Percentiles rank a stretch among this genome's conserved stretches.
Conservation (phyloP, 2,797 vertebrate species). For the Phataginus tetradactyla region DNA sequence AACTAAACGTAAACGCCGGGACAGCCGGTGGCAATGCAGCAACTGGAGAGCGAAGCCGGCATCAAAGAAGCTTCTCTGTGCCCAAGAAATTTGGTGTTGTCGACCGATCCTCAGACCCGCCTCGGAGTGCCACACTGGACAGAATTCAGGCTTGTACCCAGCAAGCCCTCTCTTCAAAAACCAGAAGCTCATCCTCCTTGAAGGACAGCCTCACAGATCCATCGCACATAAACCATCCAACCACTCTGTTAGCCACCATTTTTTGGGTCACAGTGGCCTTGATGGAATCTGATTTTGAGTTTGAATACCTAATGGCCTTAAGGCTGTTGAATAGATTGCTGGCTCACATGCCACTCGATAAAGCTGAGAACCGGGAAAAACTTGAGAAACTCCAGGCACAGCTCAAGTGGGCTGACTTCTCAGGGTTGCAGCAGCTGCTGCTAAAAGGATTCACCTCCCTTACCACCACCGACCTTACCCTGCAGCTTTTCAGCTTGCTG, state of each 20-base stretch:
- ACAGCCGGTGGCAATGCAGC: conserved; percentile 87
- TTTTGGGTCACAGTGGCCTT: conserved; percentile 99
- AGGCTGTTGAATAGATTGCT: conserved; percentile 95
- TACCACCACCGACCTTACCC: conserved; percentile 95
- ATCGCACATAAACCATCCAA: conserved; percentile 95
- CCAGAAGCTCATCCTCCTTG: conserved; percentile 93
- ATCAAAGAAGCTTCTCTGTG: conserved; percentile 98
- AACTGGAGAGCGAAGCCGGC: conserved; percentile 93
- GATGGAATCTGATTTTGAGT: conserved; percentile 99
- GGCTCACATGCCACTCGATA: conserved; percentile 94
- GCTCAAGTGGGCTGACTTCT: conserved; percentile 97
- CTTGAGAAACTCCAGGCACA: conserved; percentile 98
- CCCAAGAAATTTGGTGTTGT: conserved; percentile 98
- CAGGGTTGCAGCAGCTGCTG: conserved; percentile 96
- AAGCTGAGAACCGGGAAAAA: conserved; percentile 96
- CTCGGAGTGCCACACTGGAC: conserved; percentile 97
- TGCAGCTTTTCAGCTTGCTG: conserved; percentile 97
- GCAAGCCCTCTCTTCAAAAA: conserved; percentile 92
- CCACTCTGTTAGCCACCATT: conserved; percentile 95
- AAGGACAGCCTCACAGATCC: conserved; percentile 93
- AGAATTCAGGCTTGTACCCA: conserved; percentile 98
- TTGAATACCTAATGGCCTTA: conserved; percentile 98
- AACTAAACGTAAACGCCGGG: conserved; percentile 94
- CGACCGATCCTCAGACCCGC: conserved; percentile 93
- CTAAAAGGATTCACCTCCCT: conserved; percentile 98